phyloP scores from a whole-genome alignment of 2,797 vertebrate genomes.

The Diplodus sargus region DNA sequence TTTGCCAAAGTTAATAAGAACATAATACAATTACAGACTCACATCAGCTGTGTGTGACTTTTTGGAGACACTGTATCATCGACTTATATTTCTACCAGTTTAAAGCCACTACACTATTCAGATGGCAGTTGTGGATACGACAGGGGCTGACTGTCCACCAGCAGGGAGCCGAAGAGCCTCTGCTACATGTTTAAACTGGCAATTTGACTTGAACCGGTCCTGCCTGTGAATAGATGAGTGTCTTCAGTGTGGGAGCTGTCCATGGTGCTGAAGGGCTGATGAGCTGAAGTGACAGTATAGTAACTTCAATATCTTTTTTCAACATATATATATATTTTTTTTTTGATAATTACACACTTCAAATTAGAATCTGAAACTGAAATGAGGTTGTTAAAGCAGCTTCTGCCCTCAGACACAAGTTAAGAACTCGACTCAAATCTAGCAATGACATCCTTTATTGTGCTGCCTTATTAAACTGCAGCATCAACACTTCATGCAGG shows the following conservation, averaged over 20 bases:
- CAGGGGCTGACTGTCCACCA: neutral
- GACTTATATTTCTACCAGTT: neutral
- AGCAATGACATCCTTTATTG: conserved; percentile 18
- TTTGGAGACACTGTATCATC: neutral
- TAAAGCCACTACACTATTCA: neutral
- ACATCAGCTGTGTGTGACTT: too few species aligned
- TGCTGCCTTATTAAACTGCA: conserved; percentile 17
- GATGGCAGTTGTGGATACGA: neutral
- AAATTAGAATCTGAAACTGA: neutral
- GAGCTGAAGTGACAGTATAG: neutral
- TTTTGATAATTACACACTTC: neutral
- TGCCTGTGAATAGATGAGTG: neutral
- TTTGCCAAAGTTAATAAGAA: neutral
- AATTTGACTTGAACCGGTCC: neutral
- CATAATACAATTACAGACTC: neutral
- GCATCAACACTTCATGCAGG: conserved; percentile 20
- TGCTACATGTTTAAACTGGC: neutral
- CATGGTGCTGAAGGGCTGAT: conserved; percentile 38
- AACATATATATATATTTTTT: too few species aligned
- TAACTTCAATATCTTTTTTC: too few species aligned
- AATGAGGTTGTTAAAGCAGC: neutral
- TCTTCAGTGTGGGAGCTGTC: conserved; percentile 3
- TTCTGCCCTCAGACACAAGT: neutral
- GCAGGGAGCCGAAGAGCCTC: neutral
- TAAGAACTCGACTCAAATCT: neutral